Evolutionary conservation across 2,113 vertebrate species (phyloP).

Genomic region (Rhineura floridana): DNA sequence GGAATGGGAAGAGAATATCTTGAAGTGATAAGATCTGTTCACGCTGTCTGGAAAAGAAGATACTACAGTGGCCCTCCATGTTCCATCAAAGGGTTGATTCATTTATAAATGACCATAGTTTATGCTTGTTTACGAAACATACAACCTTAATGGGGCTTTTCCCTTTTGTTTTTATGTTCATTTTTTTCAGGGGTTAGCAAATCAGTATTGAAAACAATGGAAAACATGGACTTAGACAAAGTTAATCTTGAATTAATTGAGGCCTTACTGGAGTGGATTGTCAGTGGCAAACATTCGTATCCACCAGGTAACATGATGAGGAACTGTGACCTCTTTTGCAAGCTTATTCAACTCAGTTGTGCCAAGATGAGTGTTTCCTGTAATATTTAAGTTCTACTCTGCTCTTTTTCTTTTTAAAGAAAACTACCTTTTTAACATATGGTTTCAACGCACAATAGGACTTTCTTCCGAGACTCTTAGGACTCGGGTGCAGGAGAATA

Average conservation of each 20-base stretch:
- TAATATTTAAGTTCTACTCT: neutral
- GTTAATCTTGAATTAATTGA: slow-evolving; percentile 97
- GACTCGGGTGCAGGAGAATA: neutral
- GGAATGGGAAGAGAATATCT: too few species aligned
- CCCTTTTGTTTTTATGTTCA: neutral
- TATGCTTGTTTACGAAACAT: neutral
- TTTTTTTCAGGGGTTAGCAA: slow-evolving; percentile 82
- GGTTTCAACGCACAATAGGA: neutral
- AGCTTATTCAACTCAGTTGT: neutral
- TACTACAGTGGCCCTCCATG: neutral
- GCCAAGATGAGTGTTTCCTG: neutral
- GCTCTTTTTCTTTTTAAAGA: neutral
- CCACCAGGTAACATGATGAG: slow-evolving; percentile 82
- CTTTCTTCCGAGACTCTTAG: neutral
- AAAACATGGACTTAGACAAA: slow-evolving; percentile 94
- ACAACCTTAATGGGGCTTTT: neutral
- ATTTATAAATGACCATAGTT: neutral
- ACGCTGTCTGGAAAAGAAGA: too few species aligned
- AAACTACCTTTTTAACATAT: neutral
- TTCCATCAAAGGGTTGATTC: neutral
- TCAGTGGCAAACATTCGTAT: slow-evolving; percentile 87
- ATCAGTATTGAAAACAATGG: slow-evolving; percentile 88
- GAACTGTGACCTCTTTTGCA: neutral
- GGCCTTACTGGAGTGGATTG: slow-evolving; percentile 93
- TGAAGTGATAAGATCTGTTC: too few species aligned